Percentiles rank a stretch among this genome's conserved stretches.
phyloP scores from a whole-genome alignment of 2,888 invertebrate genomes.

The Andricus curvator region DNA sequence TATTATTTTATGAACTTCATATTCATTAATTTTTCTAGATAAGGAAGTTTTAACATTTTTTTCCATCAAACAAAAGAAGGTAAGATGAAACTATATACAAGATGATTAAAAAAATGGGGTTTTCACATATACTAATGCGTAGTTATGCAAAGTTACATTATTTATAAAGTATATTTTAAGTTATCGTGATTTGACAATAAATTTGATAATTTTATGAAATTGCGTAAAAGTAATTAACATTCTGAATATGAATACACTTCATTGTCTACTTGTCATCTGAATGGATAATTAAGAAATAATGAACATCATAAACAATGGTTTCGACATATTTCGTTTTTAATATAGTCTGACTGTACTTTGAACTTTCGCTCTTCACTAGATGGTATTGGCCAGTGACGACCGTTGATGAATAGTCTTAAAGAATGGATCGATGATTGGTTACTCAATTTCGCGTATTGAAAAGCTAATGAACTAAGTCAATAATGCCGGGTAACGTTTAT shows the following conservation, averaged over 20 bases:
- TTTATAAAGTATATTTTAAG: no score
- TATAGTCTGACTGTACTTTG: not conserved
- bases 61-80: no score
- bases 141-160: no score
- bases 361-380: not conserved
- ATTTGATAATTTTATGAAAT: not conserved
- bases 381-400: not conserved
- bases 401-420: not conserved
- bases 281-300: not conserved
- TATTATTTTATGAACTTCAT: no score
- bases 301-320: conserved; percentile 2
- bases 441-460: not conserved
- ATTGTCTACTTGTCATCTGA: not conserved
- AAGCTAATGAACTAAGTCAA: not conserved
- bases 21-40: no score
- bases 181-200: no score
- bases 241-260: not conserved
- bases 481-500: not conserved
- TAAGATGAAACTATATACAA: no score
- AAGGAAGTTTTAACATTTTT: no score
- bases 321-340: not conserved
- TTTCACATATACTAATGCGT: no score
- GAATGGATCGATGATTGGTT: conserved; percentile 1
- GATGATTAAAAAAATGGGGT: no score
- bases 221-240: not conserved